A percentile compares a stretch with the other conserved stretches of the same genome.
Conservation (phyloP, 1,140 invertebrate genomes). For the Euwallacea similis region DNA sequence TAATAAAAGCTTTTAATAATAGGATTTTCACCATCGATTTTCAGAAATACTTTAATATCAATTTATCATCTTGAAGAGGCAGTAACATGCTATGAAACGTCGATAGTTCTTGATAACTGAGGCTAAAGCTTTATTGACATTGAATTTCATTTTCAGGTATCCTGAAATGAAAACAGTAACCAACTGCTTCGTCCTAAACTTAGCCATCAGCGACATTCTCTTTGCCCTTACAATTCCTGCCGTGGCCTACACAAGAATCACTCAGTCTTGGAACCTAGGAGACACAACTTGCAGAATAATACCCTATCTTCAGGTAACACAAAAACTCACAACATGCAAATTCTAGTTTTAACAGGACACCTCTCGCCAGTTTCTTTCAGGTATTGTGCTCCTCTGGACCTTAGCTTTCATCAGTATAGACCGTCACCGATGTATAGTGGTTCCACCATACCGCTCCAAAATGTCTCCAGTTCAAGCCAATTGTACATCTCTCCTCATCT, state of each 20-base stretch:
- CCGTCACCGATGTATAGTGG: constrained; percentile 60
- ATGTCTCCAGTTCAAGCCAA: constrained; percentile 56
- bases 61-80: too few relatives aligned
- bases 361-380: constrained; percentile 61
- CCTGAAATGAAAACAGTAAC: constrained; percentile 74
- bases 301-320: constrained; percentile 61
- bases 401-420: constrained; percentile 64
- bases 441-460: constrained; percentile 60
- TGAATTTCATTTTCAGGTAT: constrained; percentile 52
- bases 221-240: constrained; percentile 61
- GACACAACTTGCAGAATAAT: constrained; percentile 58
- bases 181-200: constrained; percentile 73
- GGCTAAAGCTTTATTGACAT: too few relatives aligned
- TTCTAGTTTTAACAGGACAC: background rate
- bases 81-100: too few relatives aligned
- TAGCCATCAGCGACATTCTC: constrained; percentile 67
- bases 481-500: constrained; percentile 54
- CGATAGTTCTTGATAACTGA: background rate
- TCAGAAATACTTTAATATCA: too few relatives aligned
- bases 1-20: too few relatives aligned
- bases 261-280: constrained; percentile 60
- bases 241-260: constrained; percentile 58
- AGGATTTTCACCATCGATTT: too few relatives aligned
- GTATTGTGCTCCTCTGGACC: constrained; percentile 64
- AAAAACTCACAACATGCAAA: too few relatives aligned